Evolutionary conservation across 2,113 vertebrate genomes (phyloP).

Genomic region (Callionymus lyra): DNA sequence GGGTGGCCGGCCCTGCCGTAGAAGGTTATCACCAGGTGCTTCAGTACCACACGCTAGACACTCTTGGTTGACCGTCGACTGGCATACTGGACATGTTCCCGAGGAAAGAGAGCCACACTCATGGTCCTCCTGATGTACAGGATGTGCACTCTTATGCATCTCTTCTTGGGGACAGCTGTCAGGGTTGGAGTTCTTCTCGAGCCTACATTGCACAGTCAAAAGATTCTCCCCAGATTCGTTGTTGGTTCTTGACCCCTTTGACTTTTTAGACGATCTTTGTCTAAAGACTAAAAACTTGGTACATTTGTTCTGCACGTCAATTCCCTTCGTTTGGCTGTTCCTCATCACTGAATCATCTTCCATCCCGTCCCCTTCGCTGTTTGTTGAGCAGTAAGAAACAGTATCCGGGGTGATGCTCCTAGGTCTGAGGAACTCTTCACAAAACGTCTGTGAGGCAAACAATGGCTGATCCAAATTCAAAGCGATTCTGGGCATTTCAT

Average conservation of each 20-base stretch:
- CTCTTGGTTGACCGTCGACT: conserved; percentile 12
- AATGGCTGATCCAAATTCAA: conserved; percentile 26
- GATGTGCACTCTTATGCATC: conserved; percentile 24
- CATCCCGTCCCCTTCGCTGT: conserved; percentile 53
- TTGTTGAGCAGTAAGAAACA: conserved; percentile 27
- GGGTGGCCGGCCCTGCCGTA: conserved; percentile 23
- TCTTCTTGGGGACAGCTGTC: conserved; percentile 61
- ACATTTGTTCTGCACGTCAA: conserved; percentile 13
- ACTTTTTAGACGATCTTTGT: conserved; percentile 68
- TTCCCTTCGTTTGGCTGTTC: conserved; percentile 39
- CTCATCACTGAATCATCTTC: conserved; percentile 52
- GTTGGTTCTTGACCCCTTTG: conserved; percentile 30
- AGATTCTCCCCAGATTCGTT: conserved; percentile 15
- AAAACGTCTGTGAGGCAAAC: conserved; percentile 5
- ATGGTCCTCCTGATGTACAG: conserved; percentile 11
- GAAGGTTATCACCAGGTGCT: conserved; percentile 22
- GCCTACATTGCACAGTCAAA: conserved; percentile 11
- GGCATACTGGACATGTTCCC: conserved; percentile 13
- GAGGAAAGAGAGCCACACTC: conserved; percentile 7
- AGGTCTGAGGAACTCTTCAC: conserved; percentile 8
- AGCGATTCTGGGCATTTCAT: conserved; percentile 1
- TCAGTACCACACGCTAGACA: conserved; percentile 10
- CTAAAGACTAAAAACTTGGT: conserved; percentile 63
- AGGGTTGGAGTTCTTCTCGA: conserved; percentile 58
- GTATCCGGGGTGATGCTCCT: conserved; percentile 41